Percentiles rank a stretch among this genome's conserved stretches.
phyloP scores from a whole-genome alignment of 1,140 invertebrate genomes.

The Procambarus virginalis region DNA sequence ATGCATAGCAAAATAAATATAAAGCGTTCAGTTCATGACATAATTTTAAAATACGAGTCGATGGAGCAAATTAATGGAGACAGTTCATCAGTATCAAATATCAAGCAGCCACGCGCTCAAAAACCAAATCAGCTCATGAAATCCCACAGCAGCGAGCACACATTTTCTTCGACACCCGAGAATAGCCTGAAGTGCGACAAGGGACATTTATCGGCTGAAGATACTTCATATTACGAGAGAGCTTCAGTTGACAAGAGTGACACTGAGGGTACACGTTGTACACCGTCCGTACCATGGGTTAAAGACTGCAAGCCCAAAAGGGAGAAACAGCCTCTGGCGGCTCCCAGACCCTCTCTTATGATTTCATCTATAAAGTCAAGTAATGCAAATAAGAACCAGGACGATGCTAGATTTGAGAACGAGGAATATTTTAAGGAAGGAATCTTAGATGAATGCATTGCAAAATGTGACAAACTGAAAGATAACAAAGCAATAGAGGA shows the following conservation, averaged over 20 bases:
- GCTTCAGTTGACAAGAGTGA: neutral
- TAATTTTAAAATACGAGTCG: slow-evolving; percentile 30
- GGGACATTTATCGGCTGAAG: neutral
- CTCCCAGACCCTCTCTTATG: neutral
- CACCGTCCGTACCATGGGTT: neutral
- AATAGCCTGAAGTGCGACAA: neutral
- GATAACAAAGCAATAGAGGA: neutral
- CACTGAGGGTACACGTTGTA: neutral
- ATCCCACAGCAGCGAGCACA: neutral
- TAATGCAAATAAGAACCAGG: neutral
- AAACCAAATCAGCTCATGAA: neutral
- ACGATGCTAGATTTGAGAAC: neutral
- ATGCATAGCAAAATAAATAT: neutral
- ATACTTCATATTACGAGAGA: neutral
- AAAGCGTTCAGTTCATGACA: slow-evolving; percentile 34
- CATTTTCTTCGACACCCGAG: too few species aligned
- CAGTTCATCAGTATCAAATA: neutral
- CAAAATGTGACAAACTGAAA: neutral
- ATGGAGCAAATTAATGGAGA: slow-evolving; percentile 9
- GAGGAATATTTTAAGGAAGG: neutral
- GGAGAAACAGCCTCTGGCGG: slow-evolving; percentile 1
- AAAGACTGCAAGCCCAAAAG: slow-evolving; percentile 17
- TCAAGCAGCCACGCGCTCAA: neutral
- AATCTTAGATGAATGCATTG: neutral
- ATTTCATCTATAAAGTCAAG: neutral